phyloP scores from a whole-genome alignment of 1,140 invertebrate species.

The Prorops nasuta region DNA sequence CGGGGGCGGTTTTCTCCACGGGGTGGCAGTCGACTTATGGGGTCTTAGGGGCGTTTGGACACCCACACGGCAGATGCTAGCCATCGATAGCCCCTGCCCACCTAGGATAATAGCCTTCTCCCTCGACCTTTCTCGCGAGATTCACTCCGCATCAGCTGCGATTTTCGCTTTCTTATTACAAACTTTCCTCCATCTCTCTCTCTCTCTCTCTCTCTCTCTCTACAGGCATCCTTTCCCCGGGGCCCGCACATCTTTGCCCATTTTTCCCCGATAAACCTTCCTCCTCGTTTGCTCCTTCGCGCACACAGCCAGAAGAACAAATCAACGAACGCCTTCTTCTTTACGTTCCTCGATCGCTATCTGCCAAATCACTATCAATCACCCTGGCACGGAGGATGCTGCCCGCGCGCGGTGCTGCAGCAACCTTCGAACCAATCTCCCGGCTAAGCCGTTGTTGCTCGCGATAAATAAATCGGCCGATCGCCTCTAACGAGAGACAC shows the following conservation, averaged over 20 bases:
- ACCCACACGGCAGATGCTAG: constrained; percentile 43
- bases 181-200: background rate
- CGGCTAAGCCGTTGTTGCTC: constrained; percentile 19
- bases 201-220: background rate
- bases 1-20: constrained; percentile 33
- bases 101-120: constrained; percentile 39
- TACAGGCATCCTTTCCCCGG: background rate
- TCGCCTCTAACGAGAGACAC: constrained; percentile 24
- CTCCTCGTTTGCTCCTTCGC: constrained; percentile 1
- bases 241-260: background rate
- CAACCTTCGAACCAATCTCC: constrained; percentile 26
- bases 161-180: background rate
- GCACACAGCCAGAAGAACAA: constrained; percentile 17
- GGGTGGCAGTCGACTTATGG: constrained; percentile 36
- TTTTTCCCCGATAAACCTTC: background rate
- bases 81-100: constrained; percentile 36
- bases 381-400: constrained; percentile 29
- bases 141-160: background rate
- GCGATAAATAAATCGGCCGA: constrained; percentile 34
- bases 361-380: constrained; percentile 45
- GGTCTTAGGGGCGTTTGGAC: constrained; percentile 35
- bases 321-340: constrained; percentile 10
- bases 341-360: constrained; percentile 35
- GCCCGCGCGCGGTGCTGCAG: constrained; percentile 14
- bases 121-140: background rate